Percentiles rank a stretch among this genome's conserved stretches.
Conservation (phyloP, 2,888 invertebrate genomes). For the Patella pellucida region DNA sequence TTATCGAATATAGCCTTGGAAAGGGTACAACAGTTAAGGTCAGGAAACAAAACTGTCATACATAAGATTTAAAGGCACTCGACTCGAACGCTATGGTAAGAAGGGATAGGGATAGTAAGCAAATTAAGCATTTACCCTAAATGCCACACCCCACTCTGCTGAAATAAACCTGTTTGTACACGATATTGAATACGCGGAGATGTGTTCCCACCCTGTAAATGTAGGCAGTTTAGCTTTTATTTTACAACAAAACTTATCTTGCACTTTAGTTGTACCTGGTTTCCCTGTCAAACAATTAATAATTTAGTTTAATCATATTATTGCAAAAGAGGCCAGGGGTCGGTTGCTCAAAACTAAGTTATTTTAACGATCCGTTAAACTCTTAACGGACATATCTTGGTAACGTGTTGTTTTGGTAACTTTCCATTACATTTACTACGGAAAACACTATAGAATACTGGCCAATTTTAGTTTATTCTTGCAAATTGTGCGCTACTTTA, state of each 20-base stretch:
- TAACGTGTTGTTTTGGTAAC: too few species aligned
- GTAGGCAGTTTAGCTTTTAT: not conserved
- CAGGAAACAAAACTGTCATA: not conserved
- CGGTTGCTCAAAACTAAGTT: too few species aligned
- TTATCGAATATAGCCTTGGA: not conserved
- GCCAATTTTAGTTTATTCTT: not conserved
- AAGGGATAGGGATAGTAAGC: not conserved
- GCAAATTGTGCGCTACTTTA: not conserved
- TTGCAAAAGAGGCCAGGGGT: too few species aligned
- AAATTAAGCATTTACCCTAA: not conserved
- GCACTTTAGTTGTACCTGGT: not conserved
- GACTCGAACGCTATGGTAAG: not conserved
- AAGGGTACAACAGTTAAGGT: not conserved
- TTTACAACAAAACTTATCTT: not conserved
- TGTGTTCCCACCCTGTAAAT: not conserved
- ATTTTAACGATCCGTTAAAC: too few species aligned
- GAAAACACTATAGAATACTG: too few species aligned
- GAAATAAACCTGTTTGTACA: not conserved
- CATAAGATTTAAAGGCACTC: not conserved
- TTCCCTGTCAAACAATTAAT: not conserved
- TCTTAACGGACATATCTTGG: too few species aligned
- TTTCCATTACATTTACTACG: too few species aligned
- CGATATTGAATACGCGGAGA: not conserved
- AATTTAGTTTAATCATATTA: too few species aligned
- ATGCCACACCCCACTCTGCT: not conserved